Base-by-base conservation (phyloP, 2,797 vertebrate genomes). In the Eulemur mongoz region DNA sequence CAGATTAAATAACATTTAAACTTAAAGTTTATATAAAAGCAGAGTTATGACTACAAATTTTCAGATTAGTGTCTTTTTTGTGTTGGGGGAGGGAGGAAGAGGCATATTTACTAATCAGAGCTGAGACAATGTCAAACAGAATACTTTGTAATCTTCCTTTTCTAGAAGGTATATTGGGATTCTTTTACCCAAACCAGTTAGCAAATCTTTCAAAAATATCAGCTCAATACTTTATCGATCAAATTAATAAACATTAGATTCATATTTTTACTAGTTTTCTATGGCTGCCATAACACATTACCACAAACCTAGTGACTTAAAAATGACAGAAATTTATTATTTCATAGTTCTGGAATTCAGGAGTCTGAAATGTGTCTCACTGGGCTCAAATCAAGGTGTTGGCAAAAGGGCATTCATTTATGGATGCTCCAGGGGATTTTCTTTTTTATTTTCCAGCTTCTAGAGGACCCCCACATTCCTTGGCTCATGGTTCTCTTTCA, bases 221-320 rank as follows among this genome's bases (percentile, higher is more conserved):
- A 30, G 30, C 38, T 94, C 79, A 87, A 52, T 78, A 79, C n/a
- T 84, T 91, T 27, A 69, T 17, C 79, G 25, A 82, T 72, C 7
- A 81, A 35, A 67, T 2, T 7, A 13, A 93, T 84, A 59, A 20
- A 75, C 22, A 40, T 50, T 57, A 52, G 2, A 43, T 75, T 93
- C 25, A 32, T 57, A 65, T 76, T 91, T 91, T 80, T 23, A 75
- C 72, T 80, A 84, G 57, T 30, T 89, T 93, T 93, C 14, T 81
- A 50, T 72, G 38, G 15, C 25, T 65, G 23, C 30, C 52, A 0
- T 82, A 73, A 89, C 9, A 92, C 72, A 91, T 81, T 43, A 72
- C 32, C 63, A 65, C 15, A 65, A 65, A 65, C 63, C 15, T n/a
- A 18, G 27, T 30, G 30, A 7, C 10, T 93, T 92, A 93, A 88